Base-by-base conservation (phyloP, 2,888 invertebrate genomes). In the Drosophila anceps region DNA sequence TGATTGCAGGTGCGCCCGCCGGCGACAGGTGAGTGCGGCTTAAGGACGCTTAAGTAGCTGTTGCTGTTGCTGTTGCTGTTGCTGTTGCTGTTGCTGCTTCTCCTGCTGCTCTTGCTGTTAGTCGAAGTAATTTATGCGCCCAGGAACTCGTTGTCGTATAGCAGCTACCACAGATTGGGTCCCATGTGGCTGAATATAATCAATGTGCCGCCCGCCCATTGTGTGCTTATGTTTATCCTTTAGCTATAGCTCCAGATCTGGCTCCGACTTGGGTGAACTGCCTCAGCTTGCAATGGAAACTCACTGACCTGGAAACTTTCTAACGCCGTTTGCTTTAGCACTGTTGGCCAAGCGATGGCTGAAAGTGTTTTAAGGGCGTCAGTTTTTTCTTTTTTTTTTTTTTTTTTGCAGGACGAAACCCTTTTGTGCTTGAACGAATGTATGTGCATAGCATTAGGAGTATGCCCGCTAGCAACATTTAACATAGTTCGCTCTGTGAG, bases 251-350 rank as follows among this genome's bases (percentile, higher is more conserved):
- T 18, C 20, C 35, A 35, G 24, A 24, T 15, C 5, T 24, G 39
- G 50, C 55, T 5, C 31, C 43, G 41, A 53, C 48, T 64, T 24
- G 39, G 43, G 58, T 57, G 58, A 54, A 33, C 63, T 59, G 64
- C 58, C 76, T 67, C 62, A 63, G 60, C 69, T 64, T 69, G 44
- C 81, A 54, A 48, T 57, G 71, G 50, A 78, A 82, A 79, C 50
- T 71, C 86, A 91, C 71, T 91, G 89, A 86, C 89, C 90, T 91
- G 90, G 90, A 89, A 89, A 88, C 73, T 73, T 72, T 77, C 71
- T 60, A 79, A 27, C 74, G 51, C 58, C 69, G 53, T 70, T 53
- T 55, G 61, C 62, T 55, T 39, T 53, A 29, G 13, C 61, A 37
- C 59, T 51, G 10, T 18, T 43, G 51, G 55, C 51, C 76, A 73